phyloP scores from a whole-genome alignment of 2,113 vertebrate species.

The Sinocyclocheilus rhinocerous region DNA sequence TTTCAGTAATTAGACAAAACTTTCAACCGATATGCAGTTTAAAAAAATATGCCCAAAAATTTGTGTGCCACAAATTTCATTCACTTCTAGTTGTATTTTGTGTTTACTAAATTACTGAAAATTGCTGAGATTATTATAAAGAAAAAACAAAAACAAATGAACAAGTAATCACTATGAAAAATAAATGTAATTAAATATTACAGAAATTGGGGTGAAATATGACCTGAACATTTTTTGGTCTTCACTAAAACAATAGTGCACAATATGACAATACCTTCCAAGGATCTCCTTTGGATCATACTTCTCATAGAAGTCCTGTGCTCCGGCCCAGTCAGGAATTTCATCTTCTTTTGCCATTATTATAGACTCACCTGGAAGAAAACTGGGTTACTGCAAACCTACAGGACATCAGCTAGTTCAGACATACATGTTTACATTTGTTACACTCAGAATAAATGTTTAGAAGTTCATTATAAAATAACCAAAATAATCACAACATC shows the following conservation, averaged over 20 bases:
- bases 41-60: too few relatives aligned
- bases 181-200: background rate
- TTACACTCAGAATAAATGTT: background rate
- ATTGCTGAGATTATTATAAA: background rate
- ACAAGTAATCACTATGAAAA: background rate
- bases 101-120: too few relatives aligned
- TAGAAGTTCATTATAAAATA: background rate
- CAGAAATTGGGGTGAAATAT: background rate
- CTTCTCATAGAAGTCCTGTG: conserved; percentile 92
- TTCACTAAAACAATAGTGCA: background rate
- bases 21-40: too few relatives aligned
- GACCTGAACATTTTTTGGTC: background rate
- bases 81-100: too few relatives aligned
- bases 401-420: background rate
- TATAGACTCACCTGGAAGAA: conserved; percentile 28
- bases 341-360: conserved; percentile 82
- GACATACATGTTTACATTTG: background rate
- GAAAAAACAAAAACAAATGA: background rate
- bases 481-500: background rate
- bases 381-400: background rate
- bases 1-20: too few relatives aligned
- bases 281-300: conserved; percentile 94
- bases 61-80: too few relatives aligned
- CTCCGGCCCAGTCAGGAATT: conserved; percentile 83
- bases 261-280: conserved; percentile 70